Percentiles rank a stretch among this genome's conserved stretches.
phyloP scores from a whole-genome alignment of 2,888 invertebrate species.

The Acanthosepion lycidas region DNA sequence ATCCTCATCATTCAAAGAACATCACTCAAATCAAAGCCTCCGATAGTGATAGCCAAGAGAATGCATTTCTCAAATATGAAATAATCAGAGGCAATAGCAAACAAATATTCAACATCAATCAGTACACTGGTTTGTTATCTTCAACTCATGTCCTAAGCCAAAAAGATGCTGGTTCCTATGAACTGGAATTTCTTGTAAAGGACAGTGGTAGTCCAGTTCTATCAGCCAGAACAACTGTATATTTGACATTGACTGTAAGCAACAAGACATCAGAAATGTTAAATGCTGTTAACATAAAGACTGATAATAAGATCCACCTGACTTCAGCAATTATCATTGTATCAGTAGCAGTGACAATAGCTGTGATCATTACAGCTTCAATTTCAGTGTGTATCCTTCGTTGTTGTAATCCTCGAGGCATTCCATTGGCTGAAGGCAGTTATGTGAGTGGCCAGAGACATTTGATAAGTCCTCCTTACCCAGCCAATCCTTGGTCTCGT shows the following conservation, averaged over 20 bases:
- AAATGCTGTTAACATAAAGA: not conserved
- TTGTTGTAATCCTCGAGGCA: not conserved
- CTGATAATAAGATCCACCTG: not conserved
- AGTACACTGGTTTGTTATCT: not conserved
- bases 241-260: not conserved
- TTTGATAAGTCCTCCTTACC: not conserved
- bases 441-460: not conserved
- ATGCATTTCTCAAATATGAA: not conserved
- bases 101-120: not conserved
- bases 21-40: not conserved
- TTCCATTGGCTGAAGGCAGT: not conserved
- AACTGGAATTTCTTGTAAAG: not conserved
- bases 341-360: not conserved
- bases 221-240: not conserved
- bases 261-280: not conserved
- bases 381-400: not conserved
- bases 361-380: not conserved
- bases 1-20: not conserved
- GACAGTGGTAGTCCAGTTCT: not conserved
- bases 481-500: not conserved
- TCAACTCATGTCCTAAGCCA: not conserved
- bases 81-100: slow-evolving; percentile 2
- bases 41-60: not conserved
- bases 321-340: not conserved
- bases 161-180: not conserved